Evolutionary conservation across 2,113 vertebrate genomes (phyloP), one percentile per base, ranked within the genome.

Genomic region (Erinaceus europaeus): DNA sequence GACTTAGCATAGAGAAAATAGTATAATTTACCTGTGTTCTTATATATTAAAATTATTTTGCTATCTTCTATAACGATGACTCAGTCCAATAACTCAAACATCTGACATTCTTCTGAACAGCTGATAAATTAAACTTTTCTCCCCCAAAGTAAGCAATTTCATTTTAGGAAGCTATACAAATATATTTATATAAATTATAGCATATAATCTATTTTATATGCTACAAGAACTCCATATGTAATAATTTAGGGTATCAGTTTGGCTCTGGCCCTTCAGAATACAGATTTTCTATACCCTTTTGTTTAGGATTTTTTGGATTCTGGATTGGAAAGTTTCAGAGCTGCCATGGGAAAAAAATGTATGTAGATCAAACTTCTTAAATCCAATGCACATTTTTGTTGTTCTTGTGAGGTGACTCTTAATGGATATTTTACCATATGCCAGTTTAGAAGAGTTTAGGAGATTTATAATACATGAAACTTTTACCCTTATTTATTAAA

Each of bases 401-500:
- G 27, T 73, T 88, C 84, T 96, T 92, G 86, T 94, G 90, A 95
- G 95, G 94, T 91, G 90, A 94, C 93, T 95, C 94, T 96, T 96
- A 97, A 96, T 95, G 96, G 95, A 93, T 92, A 81, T 95, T 92
- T 93, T 94, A 91, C 97, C 97, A 65, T 96, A 92, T 94, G 92
- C 96, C 97, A 96, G 92, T 95, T 95, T 98, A 98, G 97, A 96
- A 94, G 96, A 97, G 97, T 96, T 96, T 98, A 98, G 97, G 97
- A 97, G 96, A 95, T 96, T 95, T 97, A 96, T 98, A 96, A 96
- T 97, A 96, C 96, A 91, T 97, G 97, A 96, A 98, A 98, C 95
- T 97, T 97, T 97, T 98, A 96, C 97, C 97, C 97, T 97, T 98
- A 97, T 98, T 98, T 98, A 98, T 98, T 98, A 97, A 98, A 98